Evolutionary conservation across 2,888 invertebrate species (phyloP).

Genomic region (Oscheius onirici): DNA sequence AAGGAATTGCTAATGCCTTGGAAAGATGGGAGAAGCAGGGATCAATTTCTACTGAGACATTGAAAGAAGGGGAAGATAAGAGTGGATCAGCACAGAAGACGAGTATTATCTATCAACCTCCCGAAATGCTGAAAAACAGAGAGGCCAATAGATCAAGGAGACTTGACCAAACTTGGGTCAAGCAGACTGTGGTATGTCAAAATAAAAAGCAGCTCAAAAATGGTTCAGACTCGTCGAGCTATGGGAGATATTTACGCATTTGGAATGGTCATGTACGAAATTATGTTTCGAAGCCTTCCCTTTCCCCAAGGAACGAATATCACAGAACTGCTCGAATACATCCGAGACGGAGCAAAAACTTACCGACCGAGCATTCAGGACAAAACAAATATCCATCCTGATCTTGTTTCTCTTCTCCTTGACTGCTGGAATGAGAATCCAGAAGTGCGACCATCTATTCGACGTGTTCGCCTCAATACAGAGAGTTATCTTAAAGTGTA

Average conservation of each 20-base stretch:
- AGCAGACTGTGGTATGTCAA: conserved; percentile 42
- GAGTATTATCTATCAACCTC: conserved; percentile 63
- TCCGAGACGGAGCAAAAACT: conserved; percentile 60
- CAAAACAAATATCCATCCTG: conserved; percentile 64
- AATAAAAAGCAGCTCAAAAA: no score
- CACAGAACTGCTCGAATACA: conserved; percentile 60
- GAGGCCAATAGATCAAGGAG: conserved; percentile 59
- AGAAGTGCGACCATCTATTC: conserved; percentile 68
- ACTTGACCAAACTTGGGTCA: conserved; percentile 62
- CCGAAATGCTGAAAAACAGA: conserved; percentile 62
- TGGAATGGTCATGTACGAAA: conserved; percentile 66
- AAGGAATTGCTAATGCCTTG: conserved; percentile 65
- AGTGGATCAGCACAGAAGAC: conserved; percentile 62
- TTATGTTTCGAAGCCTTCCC: conserved; percentile 66
- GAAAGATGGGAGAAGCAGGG: conserved; percentile 69
- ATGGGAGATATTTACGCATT: conserved; percentile 69
- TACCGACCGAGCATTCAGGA: conserved; percentile 63
- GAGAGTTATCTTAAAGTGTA: conserved; percentile 68
- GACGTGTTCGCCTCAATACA: conserved; percentile 68
- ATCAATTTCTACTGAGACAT: conserved; percentile 56
- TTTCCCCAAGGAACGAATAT: conserved; percentile 62
- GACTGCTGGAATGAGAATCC: conserved; percentile 68
- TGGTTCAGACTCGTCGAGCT: conserved; percentile 47
- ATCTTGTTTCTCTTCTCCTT: conserved; percentile 55
- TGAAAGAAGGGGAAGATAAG: conserved; percentile 66